Evolutionary conservation across 2,113 vertebrate genomes (phyloP).

Genomic region (Aegithalos caudatus): DNA sequence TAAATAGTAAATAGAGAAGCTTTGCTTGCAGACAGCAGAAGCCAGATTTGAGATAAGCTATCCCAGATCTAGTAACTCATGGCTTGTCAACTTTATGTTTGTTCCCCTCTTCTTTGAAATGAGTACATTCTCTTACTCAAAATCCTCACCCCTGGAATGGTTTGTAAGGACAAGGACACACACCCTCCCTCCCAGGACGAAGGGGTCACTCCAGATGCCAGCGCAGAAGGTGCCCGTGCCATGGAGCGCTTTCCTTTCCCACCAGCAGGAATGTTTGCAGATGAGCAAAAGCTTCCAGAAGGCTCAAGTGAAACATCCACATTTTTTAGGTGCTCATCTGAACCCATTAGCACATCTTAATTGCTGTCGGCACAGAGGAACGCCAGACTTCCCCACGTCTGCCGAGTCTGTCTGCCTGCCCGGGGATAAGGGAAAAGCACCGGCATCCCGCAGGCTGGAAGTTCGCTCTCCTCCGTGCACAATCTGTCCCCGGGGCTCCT

Average conservation of each 20-base stretch:
- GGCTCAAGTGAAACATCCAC: slow-evolving; percentile 24
- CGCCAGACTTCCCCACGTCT: slow-evolving; percentile 34
- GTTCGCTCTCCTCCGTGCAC: neutral
- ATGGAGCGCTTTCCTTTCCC: accelerated
- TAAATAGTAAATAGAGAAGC: no score
- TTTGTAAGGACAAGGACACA: neutral
- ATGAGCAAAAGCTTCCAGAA: slow-evolving; percentile 49
- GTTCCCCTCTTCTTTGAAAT: no score
- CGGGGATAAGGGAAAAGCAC: neutral
- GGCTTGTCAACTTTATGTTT: no score
- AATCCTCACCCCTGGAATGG: accelerated
- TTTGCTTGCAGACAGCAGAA: no score
- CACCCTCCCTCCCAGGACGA: accelerated
- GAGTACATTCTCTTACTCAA: no score
- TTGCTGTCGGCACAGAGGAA: slow-evolving; percentile 16
- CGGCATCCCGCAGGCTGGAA: neutral
- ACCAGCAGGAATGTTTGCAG: slow-evolving; percentile 25
- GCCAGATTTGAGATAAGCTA: no score
- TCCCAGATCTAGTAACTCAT: no score
- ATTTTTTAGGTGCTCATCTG: slow-evolving; percentile 17
- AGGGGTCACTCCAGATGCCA: neutral
- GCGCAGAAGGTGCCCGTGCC: accelerated
- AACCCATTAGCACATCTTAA: slow-evolving; percentile 47
- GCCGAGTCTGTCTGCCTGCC: slow-evolving; percentile 14
- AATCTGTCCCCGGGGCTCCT: slow-evolving; percentile 11